Evolutionary conservation across 2,797 vertebrate species (phyloP), one percentile per base, ranked within the genome.

Genomic region (Danio albolineatus): DNA sequence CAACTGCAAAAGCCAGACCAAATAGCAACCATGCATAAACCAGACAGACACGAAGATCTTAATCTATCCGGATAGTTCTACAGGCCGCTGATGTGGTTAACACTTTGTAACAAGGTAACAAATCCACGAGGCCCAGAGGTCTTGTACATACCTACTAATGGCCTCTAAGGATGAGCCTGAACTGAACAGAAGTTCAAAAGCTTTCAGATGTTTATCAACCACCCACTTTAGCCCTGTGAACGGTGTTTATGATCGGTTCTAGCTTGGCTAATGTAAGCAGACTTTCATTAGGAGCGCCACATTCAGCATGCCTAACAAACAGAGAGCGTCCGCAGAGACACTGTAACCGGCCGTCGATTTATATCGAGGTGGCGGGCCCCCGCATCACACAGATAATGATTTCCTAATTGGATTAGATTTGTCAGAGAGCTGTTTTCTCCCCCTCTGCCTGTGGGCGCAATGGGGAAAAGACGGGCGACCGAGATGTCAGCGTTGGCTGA

Each of bases 391-490:
- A 77, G 78, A 85, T 88, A 83, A 88, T 76, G 78, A 81, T 83
- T 81, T 78, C 76, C 81, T 87, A 87, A 88, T 85, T 87, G 76
- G 84, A 88, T 88, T 85, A 86, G 74, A 85, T 83, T 75, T 84
- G 82, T 87, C 83, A 87, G 82, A 73, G 62, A 82, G 69, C 79
- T 51, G 73, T 80, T 82, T 82, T 65, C 69, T 66, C 64, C 64
- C 51, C 14, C 64, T 85, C 48, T 17, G 73, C 41, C 53, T 59
- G 70, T 74, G 56, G 80, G 72, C 53, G 16, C 53, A 57, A 74
- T 64, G 43, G 80, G 82, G 66, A 73, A 53, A 59, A 59, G 84
- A 85, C 85, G 75, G 80, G 82, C 51, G 80, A 83, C 85, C 84
- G 82, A 80, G 85, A 85, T 85, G 84, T 83, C 87, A 85, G 80